Percentiles rank a stretch among this genome's conserved stretches.
phyloP scores from a whole-genome alignment of 2,888 invertebrate genomes.

The Dynastes tityus region DNA sequence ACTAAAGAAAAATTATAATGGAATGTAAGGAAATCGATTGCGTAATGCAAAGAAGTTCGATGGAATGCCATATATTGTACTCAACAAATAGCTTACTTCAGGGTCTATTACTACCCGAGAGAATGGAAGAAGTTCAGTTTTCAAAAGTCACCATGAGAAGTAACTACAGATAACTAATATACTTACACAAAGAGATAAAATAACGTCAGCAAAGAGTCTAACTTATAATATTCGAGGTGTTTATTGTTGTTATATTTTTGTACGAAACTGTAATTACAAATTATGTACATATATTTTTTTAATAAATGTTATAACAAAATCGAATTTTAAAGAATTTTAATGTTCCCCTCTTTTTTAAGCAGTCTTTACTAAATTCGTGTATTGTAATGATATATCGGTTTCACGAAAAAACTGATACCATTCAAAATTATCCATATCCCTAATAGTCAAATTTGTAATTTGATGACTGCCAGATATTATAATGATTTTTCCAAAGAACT shows the following conservation, averaged over 20 bases:
- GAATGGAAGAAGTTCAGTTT: constrained; percentile 42
- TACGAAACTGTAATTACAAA: constrained; percentile 42
- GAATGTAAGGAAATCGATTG: constrained; percentile 10
- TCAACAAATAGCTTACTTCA: constrained; percentile 47
- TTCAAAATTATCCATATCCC: no score
- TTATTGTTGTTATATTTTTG: constrained; percentile 52
- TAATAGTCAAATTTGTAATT: no score
- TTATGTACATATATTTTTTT: constrained; percentile 50
- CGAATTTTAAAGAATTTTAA: no score
- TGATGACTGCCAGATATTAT: no score
- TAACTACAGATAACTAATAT: constrained; percentile 4
- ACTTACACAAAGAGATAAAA: background rate
- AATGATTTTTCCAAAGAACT: no score
- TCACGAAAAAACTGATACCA: no score
- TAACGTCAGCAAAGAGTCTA: constrained; percentile 3
- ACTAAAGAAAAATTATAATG: constrained; percentile 50
- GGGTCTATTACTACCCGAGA: constrained; percentile 29
- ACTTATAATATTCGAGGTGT: constrained; percentile 45
- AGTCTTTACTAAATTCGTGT: background rate
- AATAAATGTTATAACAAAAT: constrained; percentile 45
- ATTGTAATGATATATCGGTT: no score
- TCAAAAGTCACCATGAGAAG: background rate
- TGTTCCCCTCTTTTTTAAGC: background rate
- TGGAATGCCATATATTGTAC: constrained; percentile 50
- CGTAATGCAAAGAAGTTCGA: constrained; percentile 36